These are phyloP conservation scores for Machimus rusticus DNA, from an alignment of 2,888 invertebrate species.

Conservation along the genomic window DNA sequence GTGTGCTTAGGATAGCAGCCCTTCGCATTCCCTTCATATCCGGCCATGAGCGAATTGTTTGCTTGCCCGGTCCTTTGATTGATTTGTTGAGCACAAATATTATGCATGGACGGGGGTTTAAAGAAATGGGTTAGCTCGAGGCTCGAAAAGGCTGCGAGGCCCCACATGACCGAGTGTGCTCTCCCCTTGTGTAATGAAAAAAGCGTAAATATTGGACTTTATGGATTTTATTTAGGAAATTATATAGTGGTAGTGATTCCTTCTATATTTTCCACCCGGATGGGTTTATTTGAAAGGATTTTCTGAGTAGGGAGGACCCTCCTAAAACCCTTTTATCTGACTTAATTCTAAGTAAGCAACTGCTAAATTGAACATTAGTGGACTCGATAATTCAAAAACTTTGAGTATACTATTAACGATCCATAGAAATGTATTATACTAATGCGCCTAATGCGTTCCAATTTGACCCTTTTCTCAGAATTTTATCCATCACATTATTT, in stretches of 20 bases:
- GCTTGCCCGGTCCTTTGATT: constrained; percentile 45
- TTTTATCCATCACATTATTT: no score
- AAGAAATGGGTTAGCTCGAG: constrained; percentile 25
- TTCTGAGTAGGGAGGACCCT: background rate
- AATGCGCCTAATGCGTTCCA: background rate
- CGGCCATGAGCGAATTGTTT: constrained; percentile 44
- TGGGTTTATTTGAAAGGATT: constrained; percentile 29
- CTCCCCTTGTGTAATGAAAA: constrained; percentile 4
- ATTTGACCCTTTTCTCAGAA: no score
- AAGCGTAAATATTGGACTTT: constrained; percentile 19
- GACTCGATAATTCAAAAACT: background rate
- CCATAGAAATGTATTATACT: background rate
- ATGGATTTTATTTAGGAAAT: constrained; percentile 30
- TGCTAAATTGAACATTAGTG: background rate
- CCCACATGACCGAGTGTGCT: background rate
- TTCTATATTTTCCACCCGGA: constrained; percentile 7
- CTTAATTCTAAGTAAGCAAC: background rate
- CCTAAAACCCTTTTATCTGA: background rate
- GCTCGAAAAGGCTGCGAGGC: constrained; percentile 14
- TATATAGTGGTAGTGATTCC: constrained; percentile 32
- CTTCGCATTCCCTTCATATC: constrained; percentile 34
- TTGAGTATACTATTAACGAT: background rate
- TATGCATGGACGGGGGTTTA: constrained; percentile 40
- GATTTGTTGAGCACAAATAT: constrained; percentile 47
- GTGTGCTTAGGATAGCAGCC: constrained; percentile 29